phyloP scores from a whole-genome alignment of 2,113 vertebrate genomes.

The Tetrax tetrax region DNA sequence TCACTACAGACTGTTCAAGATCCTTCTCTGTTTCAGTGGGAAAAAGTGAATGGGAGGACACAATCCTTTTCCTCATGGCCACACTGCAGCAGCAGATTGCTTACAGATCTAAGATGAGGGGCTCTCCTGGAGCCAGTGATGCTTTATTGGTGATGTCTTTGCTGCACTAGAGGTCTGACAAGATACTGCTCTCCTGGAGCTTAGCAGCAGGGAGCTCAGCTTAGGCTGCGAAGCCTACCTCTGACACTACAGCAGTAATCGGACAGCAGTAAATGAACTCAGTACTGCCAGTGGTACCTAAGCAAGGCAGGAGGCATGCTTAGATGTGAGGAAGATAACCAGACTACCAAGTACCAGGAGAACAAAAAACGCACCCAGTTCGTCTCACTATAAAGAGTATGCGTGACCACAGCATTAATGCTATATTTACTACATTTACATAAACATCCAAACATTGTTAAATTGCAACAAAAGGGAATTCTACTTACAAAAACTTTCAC shows the following conservation, averaged over 20 bases:
- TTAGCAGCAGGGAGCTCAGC: background rate
- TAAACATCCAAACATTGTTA: background rate
- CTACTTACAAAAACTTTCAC: constrained; percentile 78
- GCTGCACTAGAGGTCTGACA: background rate
- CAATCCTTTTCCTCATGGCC: background rate
- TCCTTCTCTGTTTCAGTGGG: background rate
- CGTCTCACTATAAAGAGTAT: background rate
- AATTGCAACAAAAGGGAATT: background rate
- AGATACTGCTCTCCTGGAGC: background rate
- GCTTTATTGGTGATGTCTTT: background rate
- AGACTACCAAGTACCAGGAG: background rate
- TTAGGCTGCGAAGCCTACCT: background rate
- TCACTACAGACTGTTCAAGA: background rate
- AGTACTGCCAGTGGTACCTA: background rate
- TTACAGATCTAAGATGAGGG: background rate
- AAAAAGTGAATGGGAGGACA: background rate
- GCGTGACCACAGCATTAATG: background rate
- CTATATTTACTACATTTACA: background rate
- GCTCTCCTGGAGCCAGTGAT: background rate
- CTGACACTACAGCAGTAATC: background rate
- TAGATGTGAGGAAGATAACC: background rate
- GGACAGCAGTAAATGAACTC: background rate
- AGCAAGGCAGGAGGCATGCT: background rate
- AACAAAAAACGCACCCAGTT: background rate
- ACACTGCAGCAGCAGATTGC: background rate